Evolutionary conservation across 2,797 vertebrate species (phyloP).

Genomic region (Propithecus perrieri): DNA sequence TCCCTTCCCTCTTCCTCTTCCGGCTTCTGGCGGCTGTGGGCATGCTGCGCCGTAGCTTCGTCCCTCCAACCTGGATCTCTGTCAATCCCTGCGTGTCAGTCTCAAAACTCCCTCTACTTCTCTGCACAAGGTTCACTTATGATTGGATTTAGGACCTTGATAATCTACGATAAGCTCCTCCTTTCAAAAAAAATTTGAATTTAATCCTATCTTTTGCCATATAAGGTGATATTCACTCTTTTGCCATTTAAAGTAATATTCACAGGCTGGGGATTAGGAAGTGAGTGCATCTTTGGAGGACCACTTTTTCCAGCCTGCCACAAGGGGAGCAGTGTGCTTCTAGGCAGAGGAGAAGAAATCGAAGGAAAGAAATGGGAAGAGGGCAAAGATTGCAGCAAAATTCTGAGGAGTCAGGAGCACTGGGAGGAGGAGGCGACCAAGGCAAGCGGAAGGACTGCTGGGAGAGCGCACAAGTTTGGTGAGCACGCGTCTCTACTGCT

Average conservation of each 20-base stretch:
- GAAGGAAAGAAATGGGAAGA: background rate
- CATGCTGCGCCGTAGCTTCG: background rate
- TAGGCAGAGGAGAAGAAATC: background rate
- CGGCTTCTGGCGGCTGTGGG: background rate
- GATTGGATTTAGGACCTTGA: slow-evolving; percentile 16
- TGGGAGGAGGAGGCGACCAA: background rate
- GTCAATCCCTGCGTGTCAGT: background rate
- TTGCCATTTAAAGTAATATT: background rate
- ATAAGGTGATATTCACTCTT: background rate
- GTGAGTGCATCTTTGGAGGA: background rate
- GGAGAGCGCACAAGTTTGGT: accelerated
- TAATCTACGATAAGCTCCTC: background rate
- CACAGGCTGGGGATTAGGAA: background rate
- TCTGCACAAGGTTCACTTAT: background rate
- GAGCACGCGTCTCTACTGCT: accelerated
- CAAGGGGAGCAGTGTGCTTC: background rate
- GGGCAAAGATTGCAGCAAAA: background rate
- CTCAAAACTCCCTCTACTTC: background rate
- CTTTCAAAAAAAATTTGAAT: slow-evolving; percentile 2
- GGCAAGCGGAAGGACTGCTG: background rate
- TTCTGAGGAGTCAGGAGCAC: background rate
- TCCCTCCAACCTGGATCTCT: background rate
- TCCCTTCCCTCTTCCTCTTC: background rate
- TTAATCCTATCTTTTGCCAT: background rate
- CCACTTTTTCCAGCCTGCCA: background rate